Evolutionary conservation across 2,888 invertebrate genomes (phyloP).

Genomic region (Agonopterix alstromeriana): DNA sequence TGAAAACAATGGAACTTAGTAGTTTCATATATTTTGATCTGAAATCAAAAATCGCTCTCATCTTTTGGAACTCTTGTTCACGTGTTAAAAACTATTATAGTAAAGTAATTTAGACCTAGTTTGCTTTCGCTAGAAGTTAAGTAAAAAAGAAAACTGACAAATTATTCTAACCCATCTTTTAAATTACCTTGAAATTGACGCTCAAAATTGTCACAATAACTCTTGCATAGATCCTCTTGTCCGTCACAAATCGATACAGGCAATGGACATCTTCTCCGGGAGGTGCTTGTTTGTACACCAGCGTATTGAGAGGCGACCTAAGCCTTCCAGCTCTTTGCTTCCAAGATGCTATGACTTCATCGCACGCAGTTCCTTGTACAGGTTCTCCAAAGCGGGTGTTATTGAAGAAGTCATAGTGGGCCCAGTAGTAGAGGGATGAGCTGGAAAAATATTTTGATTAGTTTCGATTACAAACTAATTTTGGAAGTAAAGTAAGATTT

Average conservation of each 20-base stretch:
- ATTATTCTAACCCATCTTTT: no score
- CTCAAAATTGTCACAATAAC: slow-evolving; percentile 86
- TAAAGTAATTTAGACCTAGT: no score
- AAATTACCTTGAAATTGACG: slow-evolving; percentile 85
- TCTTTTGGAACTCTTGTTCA: no score
- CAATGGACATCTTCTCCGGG: slow-evolving; percentile 86
- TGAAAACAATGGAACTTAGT: background rate
- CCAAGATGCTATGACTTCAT: slow-evolving; percentile 93
- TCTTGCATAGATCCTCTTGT: slow-evolving; percentile 87
- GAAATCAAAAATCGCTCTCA: no score
- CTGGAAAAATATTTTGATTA: slow-evolving; percentile 36
- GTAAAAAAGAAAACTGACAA: no score
- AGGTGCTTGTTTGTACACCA: slow-evolving; percentile 89
- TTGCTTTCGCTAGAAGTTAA: no score
- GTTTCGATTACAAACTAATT: background rate
- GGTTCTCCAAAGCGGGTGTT: slow-evolving; percentile 91
- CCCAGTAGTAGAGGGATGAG: slow-evolving; percentile 96
- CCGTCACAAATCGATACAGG: slow-evolving; percentile 89
- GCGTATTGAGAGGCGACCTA: slow-evolving; percentile 89
- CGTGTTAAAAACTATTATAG: no score
- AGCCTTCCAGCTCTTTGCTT: slow-evolving; percentile 84
- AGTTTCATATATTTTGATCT: no score
- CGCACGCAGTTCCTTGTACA: slow-evolving; percentile 88
- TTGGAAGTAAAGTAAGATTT: no score
- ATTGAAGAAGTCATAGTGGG: slow-evolving; percentile 95